A percentile compares a stretch with the other conserved stretches of the same genome.
Conservation (phyloP, 1,140 invertebrate species). For the Eurosta solidaginis region DNA sequence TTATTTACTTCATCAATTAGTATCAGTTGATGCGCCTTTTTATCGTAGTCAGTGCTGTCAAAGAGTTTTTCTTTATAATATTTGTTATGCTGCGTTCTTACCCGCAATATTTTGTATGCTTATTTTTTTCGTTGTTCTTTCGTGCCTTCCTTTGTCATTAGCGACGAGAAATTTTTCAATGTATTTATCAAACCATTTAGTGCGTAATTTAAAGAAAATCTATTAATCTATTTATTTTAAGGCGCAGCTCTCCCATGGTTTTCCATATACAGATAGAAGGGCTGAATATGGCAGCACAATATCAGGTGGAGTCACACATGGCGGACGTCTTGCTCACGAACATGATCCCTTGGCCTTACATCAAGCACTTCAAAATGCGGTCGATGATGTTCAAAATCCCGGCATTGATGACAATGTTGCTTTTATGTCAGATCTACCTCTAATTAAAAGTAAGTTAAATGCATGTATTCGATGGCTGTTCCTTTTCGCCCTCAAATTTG, state of each 20-base stretch:
- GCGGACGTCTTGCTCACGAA: constrained; percentile 57
- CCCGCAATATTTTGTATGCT: no score
- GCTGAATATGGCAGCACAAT: constrained; percentile 56
- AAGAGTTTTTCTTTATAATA: no score
- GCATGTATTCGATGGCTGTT: neutral
- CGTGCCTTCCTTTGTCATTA: no score
- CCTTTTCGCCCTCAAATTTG: neutral
- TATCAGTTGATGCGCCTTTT: no score
- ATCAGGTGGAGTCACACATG: constrained; percentile 50
- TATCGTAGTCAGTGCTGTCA: no score
- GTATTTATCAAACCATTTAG: no score
- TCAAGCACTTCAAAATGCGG: constrained; percentile 70
- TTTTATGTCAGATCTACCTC: constrained; percentile 84
- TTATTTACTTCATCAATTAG: no score
- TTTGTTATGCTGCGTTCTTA: no score
- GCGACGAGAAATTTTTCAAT: no score
- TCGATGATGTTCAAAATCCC: constrained; percentile 79
- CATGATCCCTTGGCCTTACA: constrained; percentile 70
- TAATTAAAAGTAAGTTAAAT: constrained; percentile 80
- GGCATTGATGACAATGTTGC: constrained; percentile 82
- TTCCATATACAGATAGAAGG: constrained; percentile 58
- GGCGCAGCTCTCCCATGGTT: constrained; percentile 58
- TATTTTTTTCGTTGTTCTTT: neutral
- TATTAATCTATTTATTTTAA: constrained; percentile 32
- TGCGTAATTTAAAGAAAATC: no score